Evolutionary conservation across 2,113 vertebrate genomes (phyloP).

Genomic region (Andinoacara biseriatus): DNA sequence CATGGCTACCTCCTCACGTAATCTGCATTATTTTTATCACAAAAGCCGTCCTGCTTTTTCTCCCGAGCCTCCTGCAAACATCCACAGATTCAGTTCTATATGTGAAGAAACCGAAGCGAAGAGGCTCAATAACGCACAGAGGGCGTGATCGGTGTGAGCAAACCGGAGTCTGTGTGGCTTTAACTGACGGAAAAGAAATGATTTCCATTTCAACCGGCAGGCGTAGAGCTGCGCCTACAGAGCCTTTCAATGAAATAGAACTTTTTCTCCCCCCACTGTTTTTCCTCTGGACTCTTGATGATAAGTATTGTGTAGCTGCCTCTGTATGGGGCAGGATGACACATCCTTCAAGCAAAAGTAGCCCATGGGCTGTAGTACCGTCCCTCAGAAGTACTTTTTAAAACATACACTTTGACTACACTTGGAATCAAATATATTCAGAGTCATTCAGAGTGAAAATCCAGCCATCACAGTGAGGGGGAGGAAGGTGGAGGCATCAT

Average conservation of each 20-base stretch:
- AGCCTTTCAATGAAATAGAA: background rate
- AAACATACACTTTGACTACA: background rate
- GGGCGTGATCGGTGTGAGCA: background rate
- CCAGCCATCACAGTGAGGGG: background rate
- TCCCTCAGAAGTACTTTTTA: background rate
- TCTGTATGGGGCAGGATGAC: background rate
- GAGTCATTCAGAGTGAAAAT: conserved; percentile 11
- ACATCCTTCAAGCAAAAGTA: background rate
- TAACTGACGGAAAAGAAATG: background rate
- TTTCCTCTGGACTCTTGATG: background rate
- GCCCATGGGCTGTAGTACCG: background rate
- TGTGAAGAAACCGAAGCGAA: conserved; percentile 33
- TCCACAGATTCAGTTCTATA: conserved; percentile 36
- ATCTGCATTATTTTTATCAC: conserved; percentile 75
- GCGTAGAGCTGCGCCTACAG: background rate
- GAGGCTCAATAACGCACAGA: background rate
- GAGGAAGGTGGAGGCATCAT: conserved; percentile 3
- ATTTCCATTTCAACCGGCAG: background rate
- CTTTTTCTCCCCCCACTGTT: background rate
- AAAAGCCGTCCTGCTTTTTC: conserved; percentile 58
- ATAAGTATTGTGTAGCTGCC: background rate
- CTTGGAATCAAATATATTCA: conserved; percentile 10
- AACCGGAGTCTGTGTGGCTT: background rate
- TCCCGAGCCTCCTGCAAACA: conserved; percentile 52
- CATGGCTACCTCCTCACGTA: conserved; percentile 75